Evolutionary conservation across 2,888 invertebrate species (phyloP).

Genomic region (Epinotia nisella): DNA sequence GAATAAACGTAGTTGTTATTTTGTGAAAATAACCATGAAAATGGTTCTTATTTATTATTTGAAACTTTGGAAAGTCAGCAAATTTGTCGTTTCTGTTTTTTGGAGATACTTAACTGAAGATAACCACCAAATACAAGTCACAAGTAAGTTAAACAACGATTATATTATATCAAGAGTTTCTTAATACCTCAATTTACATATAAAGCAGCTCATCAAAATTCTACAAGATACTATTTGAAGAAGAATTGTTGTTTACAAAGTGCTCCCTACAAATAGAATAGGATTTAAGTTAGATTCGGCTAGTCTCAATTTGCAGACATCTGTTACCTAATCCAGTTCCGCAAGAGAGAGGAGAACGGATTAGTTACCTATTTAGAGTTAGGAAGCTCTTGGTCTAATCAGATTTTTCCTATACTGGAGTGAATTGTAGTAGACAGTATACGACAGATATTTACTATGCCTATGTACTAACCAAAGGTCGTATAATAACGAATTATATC

Average conservation of each 20-base stretch:
- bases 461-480: not conserved
- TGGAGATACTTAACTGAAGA: not conserved
- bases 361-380: not conserved
- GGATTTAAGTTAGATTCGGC: not conserved
- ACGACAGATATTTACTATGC: not conserved
- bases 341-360: not conserved
- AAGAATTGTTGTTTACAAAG: not conserved
- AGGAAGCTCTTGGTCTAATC: not conserved
- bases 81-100: too few species aligned
- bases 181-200: not conserved
- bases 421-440: not conserved
- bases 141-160: not conserved
- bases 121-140: not conserved
- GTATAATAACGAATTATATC: too few species aligned
- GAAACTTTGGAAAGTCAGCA: not conserved
- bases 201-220: not conserved
- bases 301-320: slow-evolving; percentile 7
- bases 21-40: not conserved
- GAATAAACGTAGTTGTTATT: not conserved
- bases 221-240: not conserved
- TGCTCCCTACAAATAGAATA: not conserved
- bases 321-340: slow-evolving; percentile 7
- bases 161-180: too few species aligned
- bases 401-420: not conserved
- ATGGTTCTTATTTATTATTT: not conserved